Percentiles rank a stretch among this genome's conserved stretches.
phyloP scores from a whole-genome alignment of 2,113 vertebrate species.

The Suncus etruscus region DNA sequence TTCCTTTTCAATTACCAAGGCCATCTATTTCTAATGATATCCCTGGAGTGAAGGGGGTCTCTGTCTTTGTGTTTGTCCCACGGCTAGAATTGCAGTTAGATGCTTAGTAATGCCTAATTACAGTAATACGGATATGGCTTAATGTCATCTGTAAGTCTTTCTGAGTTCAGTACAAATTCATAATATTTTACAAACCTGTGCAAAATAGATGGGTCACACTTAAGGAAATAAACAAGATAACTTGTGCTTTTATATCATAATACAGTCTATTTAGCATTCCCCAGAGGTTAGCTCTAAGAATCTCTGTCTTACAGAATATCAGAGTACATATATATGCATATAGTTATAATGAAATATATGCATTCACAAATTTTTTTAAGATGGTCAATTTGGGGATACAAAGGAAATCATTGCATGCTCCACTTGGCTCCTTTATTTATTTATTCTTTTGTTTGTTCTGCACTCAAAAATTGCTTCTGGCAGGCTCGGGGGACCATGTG shows the following conservation, averaged over 20 bases:
- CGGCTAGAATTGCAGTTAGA: slow-evolving; percentile 6
- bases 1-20: slow-evolving; percentile 15
- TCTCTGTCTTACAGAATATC: slow-evolving; percentile 22
- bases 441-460: too few relatives aligned
- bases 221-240: neutral
- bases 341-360: neutral
- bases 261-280: neutral
- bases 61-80: slow-evolving; percentile 58
- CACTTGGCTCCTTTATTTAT: too few relatives aligned
- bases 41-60: slow-evolving; percentile 13
- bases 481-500: too few relatives aligned
- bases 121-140: slow-evolving; percentile 41
- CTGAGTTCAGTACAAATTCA: slow-evolving; percentile 43
- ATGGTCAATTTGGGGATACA: neutral
- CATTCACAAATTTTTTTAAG: slow-evolving; percentile 40
- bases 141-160: slow-evolving; percentile 57
- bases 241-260: neutral
- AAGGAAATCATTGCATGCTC: too few relatives aligned
- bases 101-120: slow-evolving; percentile 63
- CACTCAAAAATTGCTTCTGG: too few relatives aligned
- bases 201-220: slow-evolving; percentile 1
- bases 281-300: neutral
- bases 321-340: neutral
- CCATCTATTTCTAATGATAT: slow-evolving; percentile 45
- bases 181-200: slow-evolving; percentile 53